A percentile compares a stretch with the other conserved stretches of the same genome.
Conservation (phyloP, 2,113 vertebrate genomes). For the Phoenicopterus ruber region DNA sequence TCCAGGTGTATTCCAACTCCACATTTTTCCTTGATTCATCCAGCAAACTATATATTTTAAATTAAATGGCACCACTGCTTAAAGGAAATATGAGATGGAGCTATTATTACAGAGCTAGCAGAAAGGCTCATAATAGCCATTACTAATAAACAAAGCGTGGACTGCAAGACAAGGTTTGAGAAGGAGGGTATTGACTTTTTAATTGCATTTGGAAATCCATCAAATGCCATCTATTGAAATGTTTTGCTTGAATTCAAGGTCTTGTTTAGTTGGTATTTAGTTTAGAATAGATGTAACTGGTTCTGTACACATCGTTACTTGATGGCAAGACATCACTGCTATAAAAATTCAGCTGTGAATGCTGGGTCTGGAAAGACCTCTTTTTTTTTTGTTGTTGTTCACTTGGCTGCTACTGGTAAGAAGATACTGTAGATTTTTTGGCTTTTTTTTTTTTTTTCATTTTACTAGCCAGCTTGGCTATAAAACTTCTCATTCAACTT, state of each 20-base stretch:
- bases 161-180: not conserved
- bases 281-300: not conserved
- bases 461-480: not conserved
- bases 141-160: not conserved
- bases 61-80: not conserved
- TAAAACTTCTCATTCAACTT: not conserved
- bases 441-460: not conserved
- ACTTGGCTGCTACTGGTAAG: not conserved
- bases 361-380: not conserved
- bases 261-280: not conserved
- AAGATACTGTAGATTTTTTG: not conserved
- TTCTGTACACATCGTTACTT: not conserved
- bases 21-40: constrained; percentile 28
- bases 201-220: not conserved
- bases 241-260: not conserved
- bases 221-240: not conserved
- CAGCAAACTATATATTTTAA: constrained; percentile 43
- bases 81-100: constrained; percentile 9
- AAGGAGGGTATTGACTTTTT: not conserved
- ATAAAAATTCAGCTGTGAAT: not conserved
- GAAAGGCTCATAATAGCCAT: not conserved
- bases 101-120: not conserved
- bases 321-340: not conserved
- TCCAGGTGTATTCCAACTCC: not conserved
- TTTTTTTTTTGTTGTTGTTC: not conserved